Conservation (phyloP, 1,140 invertebrate genomes). For the Pissodes strobi region DNA sequence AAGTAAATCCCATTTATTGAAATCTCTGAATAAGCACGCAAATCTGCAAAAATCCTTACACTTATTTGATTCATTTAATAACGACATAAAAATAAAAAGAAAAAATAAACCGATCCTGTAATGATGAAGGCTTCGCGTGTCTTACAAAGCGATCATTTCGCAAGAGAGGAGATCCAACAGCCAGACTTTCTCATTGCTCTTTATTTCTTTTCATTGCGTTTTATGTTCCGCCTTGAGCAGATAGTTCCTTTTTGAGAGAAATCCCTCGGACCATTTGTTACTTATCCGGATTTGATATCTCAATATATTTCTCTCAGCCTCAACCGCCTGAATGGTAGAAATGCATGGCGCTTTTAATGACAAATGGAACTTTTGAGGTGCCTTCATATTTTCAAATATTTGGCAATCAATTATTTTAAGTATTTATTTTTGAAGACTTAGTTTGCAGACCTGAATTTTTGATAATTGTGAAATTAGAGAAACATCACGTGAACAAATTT, state of each 20-base stretch:
- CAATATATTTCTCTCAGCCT: slow-evolving; percentile 27
- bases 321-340: neutral
- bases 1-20: neutral
- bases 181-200: slow-evolving; percentile 18
- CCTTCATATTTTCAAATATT: neutral
- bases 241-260: slow-evolving; percentile 33
- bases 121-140: slow-evolving; percentile 27
- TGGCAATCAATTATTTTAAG: too few relatives aligned
- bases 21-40: neutral
- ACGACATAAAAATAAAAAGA: neutral
- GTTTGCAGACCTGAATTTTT: too few relatives aligned
- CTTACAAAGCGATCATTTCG: slow-evolving; percentile 26
- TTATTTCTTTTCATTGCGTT: slow-evolving; percentile 27
- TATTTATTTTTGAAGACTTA: too few relatives aligned
- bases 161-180: slow-evolving; percentile 13
- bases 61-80: slow-evolving; percentile 7
- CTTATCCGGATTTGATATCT: slow-evolving; percentile 46
- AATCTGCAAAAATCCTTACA: neutral
- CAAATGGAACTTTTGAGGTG: neutral
- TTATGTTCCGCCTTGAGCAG: slow-evolving; percentile 21
- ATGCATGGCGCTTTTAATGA: neutral
- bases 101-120: neutral
- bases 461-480: too few relatives aligned
- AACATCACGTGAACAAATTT: too few relatives aligned
- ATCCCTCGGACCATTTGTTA: slow-evolving; percentile 42